Evolutionary conservation across 2,888 invertebrate genomes (phyloP), one percentile per base, ranked within the genome.

Genomic region (Lasioglossum figueresi): DNA sequence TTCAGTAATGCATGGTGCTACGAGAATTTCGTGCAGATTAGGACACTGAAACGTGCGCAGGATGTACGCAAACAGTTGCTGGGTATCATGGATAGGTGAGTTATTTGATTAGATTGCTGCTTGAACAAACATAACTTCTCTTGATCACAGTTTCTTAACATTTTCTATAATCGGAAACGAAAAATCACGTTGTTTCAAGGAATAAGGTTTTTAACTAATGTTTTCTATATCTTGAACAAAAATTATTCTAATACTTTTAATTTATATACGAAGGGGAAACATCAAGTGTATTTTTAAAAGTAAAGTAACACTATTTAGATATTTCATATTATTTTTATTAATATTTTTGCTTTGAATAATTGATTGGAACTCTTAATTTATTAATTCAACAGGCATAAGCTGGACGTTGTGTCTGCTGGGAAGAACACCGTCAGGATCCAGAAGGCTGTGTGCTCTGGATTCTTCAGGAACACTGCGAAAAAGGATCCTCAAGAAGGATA

Each of bases 1-100:
- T 99, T 99, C 95, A 99, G 99, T 0, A 99, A 99, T 95, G 99
- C 99, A 0, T 99, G 99, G 99, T 99, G 99, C 95, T 99, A 99
- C 93, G 99, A 99, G 94, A 99, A 99, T 96, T 99, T 99, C 94
- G 99, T 99, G 5, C 99, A 99, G 96, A 98, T 99, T 52, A 96
- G 99, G 37, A 99, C 99, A 0, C 95, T 99, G 84, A 99, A 99
- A 95, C 96, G 99, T 34, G 99, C 99, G 0, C 99, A 99, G 95
- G 99, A 99, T 95, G 99, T 99, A 0, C 96, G 99, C 68, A 99
- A 99, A 95, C 99, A 99, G 94, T 95, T 99, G 93, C 95, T 99
- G 43, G 99, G 99, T 0, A 99, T 99, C 86, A 99, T 99, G 99
- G 99, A 99, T 95, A 97, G 98, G 97, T 97, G 93, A 91, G 93